Evolutionary conservation across 2,888 invertebrate genomes (phyloP), one percentile per base, ranked within the genome.

Genomic region (Lasioglossum villosulum): DNA sequence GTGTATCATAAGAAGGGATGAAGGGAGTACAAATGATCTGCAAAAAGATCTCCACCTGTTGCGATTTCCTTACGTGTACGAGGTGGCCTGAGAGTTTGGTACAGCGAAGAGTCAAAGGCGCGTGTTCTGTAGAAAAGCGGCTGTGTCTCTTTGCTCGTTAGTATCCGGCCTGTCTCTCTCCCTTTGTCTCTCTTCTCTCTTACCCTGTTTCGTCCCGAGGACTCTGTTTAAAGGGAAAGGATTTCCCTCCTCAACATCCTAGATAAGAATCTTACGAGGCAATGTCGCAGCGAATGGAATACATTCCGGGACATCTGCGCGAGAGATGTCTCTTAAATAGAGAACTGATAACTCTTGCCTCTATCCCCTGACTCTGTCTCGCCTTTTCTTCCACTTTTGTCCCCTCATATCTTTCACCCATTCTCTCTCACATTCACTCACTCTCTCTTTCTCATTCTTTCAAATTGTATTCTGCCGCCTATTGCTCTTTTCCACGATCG

Each of bases 201-300:
- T 93, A 94, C 93, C 94, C 93, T 94, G 93, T 93, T 93, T 93
- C 90, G 93, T 93, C 93, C 93, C 92, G 88, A 90, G 91, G 92
- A 93, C 91, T 91, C 79, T 84, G 75, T 73, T 79, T 34, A 56
- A 86, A 83, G 83, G 85, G 85, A 86, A 89, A 90, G 84, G 86
- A 83, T 87, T 86, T 84, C 83, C 80, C 82, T 79, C 78, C 73
- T 79, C 82, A 39, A 74, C 84, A 75, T 86, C 85, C 78, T 85
- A 84, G 90, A 90, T 90, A 90, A 84, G 84, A 87, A 90, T 90
- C 90, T 80, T 83, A 86, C 89, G 84, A 89, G 90, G 87, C 90
- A 90, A 90, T 88, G 89, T 90, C 86, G 87, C 87, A 88, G 86
- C 88, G 78, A 89, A 90, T 88, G 83, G 80, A 89, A 83, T 79